Evolutionary conservation across 2,113 vertebrate species (phyloP), one percentile per base, ranked within the genome.

Genomic region (Amia ocellicauda): DNA sequence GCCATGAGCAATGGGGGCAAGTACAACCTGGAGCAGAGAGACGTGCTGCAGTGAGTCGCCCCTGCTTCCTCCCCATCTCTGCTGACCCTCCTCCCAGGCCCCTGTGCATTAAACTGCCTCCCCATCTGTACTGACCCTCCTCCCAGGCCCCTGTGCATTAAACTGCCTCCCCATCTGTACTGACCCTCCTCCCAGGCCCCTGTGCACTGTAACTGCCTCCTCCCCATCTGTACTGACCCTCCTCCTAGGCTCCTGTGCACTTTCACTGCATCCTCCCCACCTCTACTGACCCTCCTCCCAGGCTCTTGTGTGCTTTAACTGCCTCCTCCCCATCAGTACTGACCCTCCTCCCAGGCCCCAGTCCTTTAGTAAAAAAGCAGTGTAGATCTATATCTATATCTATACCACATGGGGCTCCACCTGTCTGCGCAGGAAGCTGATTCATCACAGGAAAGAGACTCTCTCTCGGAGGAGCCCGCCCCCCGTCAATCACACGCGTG

Each of bases 21-120:
- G 85, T 99, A 98, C 86, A 99, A 97, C 80, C 82, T 99, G 78
- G 95, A 99, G 62, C 97, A 99, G 80, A 91, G 96, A 4, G 95
- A 98, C 54, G 91, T 99, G 57, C 88, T 99, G 7, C 97, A 99
- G 97, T 99, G 75, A 95, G 96, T 92, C 0, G 3, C 22, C 42
- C 9, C 24, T 7, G 29, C 13, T 28, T 24, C 26, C 55, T 52
- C 47, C 31, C 31, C 11, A 36, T 36, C 31, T 36, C 31, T 36
- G 31, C 31, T 36, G 31, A 1, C 31, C 31, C 11, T 5, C 31
- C 31, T 36, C 5, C 11, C 31, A 7, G n/a, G n/a, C n/a, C n/a
- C n/a, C n/a, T n/a, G n/a, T n/a, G n/a, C n/a, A n/a, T n/a, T n/a
- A n/a, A n/a, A n/a, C n/a, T n/a, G n/a, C n/a, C n/a, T n/a, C n/a